Evolutionary conservation across 2,113 vertebrate species (phyloP), one percentile per base, ranked within the genome.

Genomic region (Oreochromis niloticus): DNA sequence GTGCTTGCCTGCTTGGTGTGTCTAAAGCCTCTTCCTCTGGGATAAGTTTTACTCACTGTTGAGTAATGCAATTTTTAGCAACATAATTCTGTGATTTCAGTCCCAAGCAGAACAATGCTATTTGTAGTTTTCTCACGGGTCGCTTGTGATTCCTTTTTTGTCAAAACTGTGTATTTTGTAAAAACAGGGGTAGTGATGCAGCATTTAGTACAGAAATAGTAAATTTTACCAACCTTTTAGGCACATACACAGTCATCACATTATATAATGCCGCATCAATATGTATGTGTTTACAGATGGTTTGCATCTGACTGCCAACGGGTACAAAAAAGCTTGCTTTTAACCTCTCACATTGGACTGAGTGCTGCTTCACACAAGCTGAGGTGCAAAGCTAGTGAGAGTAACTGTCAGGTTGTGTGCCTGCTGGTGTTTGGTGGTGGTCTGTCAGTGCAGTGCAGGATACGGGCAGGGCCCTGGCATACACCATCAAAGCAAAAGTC

Each of bases 331-430:
- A 39, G n/a, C 43, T 81, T 83, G 55, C 85, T 88, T 92, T 93
- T 90, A 91, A 85, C 87, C 84, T 87, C 84, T 79, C 85, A 89
- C 84, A 48, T 71, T 39, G 16, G 46, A 50, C 75, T 79, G 13
- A 22, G 54, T 55, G 80, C 82, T 66, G 79, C 75, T 89, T 94
- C 87, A 85, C 92, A 92, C 86, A 32, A 68, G 80, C 82, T 19
- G 88, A 90, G 85, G 84, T 85, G 90, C 81, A 90, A 91, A 92
- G 87, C 75, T 55, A 80, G 80, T 59, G 80, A 90, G 82, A 87
- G 54, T 14, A 61, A 48, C 88, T 88, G 88, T 91, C 89, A 85
- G 87, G 63, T 82, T 89, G 80, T 54, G 73, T 82, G 81, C 89
- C 85, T 86, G 85, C 85, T 90, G 90, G 82, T 57, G 46, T 89